A percentile compares a stretch with the other conserved stretches of the same genome.
Evolutionary conservation across 2,888 invertebrate species (phyloP).

Genomic region (Nephrotoma flavescens): DNA sequence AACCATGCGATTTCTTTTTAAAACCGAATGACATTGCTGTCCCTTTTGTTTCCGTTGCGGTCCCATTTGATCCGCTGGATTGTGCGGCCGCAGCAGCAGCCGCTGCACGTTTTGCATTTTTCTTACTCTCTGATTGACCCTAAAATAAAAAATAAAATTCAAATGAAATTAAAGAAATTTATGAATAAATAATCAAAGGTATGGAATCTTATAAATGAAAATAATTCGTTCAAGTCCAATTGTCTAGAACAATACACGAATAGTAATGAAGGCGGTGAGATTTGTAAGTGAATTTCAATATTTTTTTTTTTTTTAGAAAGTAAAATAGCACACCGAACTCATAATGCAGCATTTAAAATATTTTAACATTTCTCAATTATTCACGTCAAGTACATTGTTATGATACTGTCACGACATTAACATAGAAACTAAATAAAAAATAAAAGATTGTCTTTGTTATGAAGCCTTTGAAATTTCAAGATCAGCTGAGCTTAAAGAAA

Average conservation of each 20-base stretch:
- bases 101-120: conserved; percentile 10
- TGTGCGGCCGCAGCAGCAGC: conserved; percentile 9
- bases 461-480: background rate
- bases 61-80: conserved; percentile 16
- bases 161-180: background rate
- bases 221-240: background rate
- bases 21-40: conserved; percentile 77
- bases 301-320: background rate
- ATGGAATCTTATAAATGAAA: background rate
- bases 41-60: conserved; percentile 35
- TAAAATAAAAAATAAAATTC: conserved; percentile 12
- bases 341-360: background rate
- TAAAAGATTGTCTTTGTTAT: background rate
- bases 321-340: background rate
- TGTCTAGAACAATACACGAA: background rate
- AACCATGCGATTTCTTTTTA: conserved; percentile 42
- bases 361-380: background rate
- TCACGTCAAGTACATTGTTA: background rate
- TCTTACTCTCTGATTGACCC: conserved; percentile 33
- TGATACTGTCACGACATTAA: background rate
- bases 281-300: background rate
- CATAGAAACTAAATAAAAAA: background rate
- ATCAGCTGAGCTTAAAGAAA: background rate
- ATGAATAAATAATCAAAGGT: background rate
- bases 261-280: background rate